Evolutionary conservation across 2,113 vertebrate genomes (phyloP), one percentile per base, ranked within the genome.

Genomic region (Dromiciops gliroides): DNA sequence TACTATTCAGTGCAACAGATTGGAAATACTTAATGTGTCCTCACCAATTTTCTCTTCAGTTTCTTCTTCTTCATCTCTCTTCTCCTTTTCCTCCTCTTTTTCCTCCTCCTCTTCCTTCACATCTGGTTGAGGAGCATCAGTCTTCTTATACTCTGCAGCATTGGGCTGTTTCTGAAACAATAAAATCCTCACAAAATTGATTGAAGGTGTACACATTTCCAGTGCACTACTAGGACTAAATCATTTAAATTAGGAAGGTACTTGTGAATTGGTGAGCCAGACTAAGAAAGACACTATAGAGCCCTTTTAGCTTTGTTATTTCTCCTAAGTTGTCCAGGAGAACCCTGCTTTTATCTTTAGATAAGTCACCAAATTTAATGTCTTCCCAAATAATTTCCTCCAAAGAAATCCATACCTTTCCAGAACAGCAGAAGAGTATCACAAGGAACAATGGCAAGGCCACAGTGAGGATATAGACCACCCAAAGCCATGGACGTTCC

Each of bases 401-500:
- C 2, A 44, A 44, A 2, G 19, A 83, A 50, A 83, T 1, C 14
- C 96, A 19, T 98, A 99, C 99, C 99, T 99, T 99, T 91, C 99
- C 99, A 51, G 99, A 99, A 96, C 99, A 99, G 99, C 99, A 99
- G 99, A 99, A 99, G 93, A 99, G 98, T 23, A 99, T 97, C 97
- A 99, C 98, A 83, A 99, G 99, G 95, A 99, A 98, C 48, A 99
- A 98, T 0, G 99, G 99, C 51, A 99, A 95, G 91, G 99, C 99
- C 90, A 99, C 99, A 0, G 99, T 99, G 93, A 99, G 98, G 94
- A 99, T 98, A 95, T 99, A 99, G 90, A 99, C 99, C 4, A 99
- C 98, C 99, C 99, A 99, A 56, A 99, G 99, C 99, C 99, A 99
- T 0, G 99, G 99, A 67, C 99, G 99, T 96, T 99, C 99, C 96